Conservation (phyloP, 2,113 vertebrate genomes). For the Hypocryptadius cinnamomeus region DNA sequence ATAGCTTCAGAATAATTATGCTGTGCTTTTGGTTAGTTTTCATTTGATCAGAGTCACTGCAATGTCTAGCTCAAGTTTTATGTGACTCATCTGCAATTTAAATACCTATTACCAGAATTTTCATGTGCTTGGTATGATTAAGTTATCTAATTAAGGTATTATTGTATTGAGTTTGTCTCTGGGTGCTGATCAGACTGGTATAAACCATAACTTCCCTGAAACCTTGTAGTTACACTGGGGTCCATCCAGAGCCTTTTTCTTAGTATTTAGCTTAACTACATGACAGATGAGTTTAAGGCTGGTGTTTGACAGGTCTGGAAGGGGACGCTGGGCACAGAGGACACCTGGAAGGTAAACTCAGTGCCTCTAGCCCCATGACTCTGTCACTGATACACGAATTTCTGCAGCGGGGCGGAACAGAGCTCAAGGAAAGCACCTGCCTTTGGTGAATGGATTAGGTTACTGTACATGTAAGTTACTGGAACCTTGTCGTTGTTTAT, state of each 20-base stretch:
- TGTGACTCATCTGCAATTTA: conserved; percentile 21
- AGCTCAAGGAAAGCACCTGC: neutral
- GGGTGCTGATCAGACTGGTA: neutral
- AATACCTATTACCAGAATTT: neutral
- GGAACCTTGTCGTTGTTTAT: neutral
- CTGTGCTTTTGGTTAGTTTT: neutral
- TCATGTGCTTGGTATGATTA: neutral
- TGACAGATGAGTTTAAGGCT: neutral
- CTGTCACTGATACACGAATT: neutral
- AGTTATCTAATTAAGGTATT: neutral
- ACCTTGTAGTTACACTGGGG: neutral
- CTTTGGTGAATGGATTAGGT: neutral
- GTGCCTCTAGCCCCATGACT: neutral
- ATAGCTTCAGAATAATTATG: neutral
- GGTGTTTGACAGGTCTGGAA: neutral
- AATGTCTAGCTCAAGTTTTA: neutral
- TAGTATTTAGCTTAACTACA: accelerated
- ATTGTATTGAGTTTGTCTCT: neutral
- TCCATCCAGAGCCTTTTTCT: neutral
- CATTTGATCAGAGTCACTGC: neutral
- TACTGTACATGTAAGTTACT: neutral
- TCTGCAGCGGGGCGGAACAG: accelerated
- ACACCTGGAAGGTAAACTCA: neutral
- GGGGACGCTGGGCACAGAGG: neutral
- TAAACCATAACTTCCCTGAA: neutral